A percentile compares a stretch with the other conserved stretches of the same genome.
Evolutionary conservation across 2,797 vertebrate species (phyloP).

Genomic region (Delichon dasypus): DNA sequence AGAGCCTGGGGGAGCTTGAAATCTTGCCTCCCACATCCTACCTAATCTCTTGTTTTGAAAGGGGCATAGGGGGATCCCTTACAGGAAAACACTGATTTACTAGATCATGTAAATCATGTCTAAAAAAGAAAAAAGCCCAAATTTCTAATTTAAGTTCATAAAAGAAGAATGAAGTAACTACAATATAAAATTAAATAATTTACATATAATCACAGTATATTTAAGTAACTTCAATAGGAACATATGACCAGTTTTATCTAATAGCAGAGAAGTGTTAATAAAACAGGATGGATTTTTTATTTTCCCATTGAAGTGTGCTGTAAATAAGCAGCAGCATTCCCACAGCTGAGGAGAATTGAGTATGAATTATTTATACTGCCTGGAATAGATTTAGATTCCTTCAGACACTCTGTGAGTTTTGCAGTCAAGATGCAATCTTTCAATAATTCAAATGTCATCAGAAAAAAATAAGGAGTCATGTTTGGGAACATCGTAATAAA

Average conservation of each 20-base stretch:
- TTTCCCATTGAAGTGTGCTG: background rate
- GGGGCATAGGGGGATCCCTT: accelerated
- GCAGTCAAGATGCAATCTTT: conserved; percentile 64
- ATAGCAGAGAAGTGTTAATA: conserved; percentile 10
- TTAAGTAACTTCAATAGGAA: background rate
- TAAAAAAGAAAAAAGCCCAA: background rate
- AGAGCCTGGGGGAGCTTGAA: background rate
- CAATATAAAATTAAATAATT: background rate
- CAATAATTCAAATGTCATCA: conserved; percentile 73
- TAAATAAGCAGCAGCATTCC: conserved; percentile 47
- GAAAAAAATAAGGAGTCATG: conserved; percentile 24
- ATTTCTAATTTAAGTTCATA: background rate
- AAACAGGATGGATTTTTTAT: background rate
- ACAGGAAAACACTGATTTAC: background rate
- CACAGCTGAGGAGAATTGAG: conserved; percentile 36
- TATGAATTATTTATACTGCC: conserved; percentile 70
- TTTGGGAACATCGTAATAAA: conserved; percentile 59
- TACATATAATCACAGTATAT: background rate
- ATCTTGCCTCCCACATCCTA: background rate
- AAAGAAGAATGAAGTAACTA: background rate
- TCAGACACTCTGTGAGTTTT: conserved; percentile 60
- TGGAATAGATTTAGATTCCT: conserved; percentile 62
- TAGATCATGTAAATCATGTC: background rate
- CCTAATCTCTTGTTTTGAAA: background rate
- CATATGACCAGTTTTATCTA: background rate